phyloP scores from a whole-genome alignment of 2,888 invertebrate species.

The Nomada fabriciana region DNA sequence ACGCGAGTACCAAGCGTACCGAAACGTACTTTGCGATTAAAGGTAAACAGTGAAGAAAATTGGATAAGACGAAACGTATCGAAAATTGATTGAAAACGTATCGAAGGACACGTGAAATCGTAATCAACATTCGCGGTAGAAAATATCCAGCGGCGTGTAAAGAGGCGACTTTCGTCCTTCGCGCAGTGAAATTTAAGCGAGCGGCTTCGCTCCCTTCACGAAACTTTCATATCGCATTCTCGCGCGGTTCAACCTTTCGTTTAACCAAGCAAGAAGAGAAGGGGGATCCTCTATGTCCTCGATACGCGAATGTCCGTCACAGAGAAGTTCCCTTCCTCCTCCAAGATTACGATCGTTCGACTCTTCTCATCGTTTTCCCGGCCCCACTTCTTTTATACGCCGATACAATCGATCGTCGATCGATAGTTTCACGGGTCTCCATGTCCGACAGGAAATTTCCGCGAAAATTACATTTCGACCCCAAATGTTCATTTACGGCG shows the following conservation, averaged over 20 bases:
- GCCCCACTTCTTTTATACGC: constrained; percentile 1
- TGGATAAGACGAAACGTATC: not conserved
- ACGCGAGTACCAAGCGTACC: too few species aligned
- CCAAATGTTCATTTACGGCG: too few species aligned
- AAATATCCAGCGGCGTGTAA: constrained; percentile 1
- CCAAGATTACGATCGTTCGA: constrained; percentile 24
- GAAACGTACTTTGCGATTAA: too few species aligned
- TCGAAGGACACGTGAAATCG: not conserved
- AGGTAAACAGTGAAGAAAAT: not conserved
- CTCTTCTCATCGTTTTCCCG: constrained; percentile 33
- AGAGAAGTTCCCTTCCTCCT: constrained; percentile 55
- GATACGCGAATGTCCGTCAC: constrained; percentile 69
- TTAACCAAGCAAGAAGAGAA: constrained; percentile 51
- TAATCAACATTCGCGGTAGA: not conserved
- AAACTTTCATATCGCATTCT: constrained; percentile 76
- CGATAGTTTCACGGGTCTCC: not conserved
- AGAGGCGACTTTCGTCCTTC: constrained; percentile 49
- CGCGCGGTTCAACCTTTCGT: constrained; percentile 71
- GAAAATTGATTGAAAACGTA: too few species aligned
- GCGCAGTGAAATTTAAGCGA: constrained; percentile 70
- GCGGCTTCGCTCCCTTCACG: constrained; percentile 70
- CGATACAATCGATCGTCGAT: constrained; percentile 15
- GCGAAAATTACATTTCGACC: not conserved
- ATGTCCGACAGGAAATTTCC: not conserved
- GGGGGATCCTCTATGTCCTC: constrained; percentile 64